These are phyloP conservation scores for Griposia aprilina DNA, from an alignment of 2,888 invertebrate genomes.

Conservation along the genomic window DNA sequence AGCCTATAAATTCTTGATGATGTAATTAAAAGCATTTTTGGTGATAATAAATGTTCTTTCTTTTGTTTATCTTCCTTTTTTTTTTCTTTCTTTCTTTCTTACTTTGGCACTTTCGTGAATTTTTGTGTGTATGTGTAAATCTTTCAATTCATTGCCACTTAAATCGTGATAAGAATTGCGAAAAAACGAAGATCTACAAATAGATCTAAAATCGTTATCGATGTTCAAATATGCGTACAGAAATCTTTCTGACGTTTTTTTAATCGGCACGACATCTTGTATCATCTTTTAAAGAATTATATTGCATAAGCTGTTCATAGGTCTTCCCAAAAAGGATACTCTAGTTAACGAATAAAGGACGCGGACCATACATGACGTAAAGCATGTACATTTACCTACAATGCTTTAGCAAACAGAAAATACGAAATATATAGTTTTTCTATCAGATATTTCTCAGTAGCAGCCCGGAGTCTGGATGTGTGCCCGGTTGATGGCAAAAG, in stretches of 20 bases:
- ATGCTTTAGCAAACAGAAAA: no score
- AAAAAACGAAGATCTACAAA: conserved; percentile 14
- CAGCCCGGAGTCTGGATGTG: no score
- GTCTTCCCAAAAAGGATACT: neutral
- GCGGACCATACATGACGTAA: no score
- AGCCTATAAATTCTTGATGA: neutral
- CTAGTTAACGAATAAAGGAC: neutral
- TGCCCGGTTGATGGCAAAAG: no score
- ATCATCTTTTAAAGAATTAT: neutral
- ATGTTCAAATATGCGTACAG: conserved; percentile 41
- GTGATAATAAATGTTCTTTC: no score
- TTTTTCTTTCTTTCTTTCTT: no score
- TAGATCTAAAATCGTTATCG: conserved; percentile 34
- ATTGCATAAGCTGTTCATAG: conserved; percentile 12
- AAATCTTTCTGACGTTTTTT: conserved; percentile 22
- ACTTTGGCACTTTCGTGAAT: no score
- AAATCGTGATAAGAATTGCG: conserved; percentile 44
- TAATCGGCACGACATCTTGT: conserved; percentile 24
- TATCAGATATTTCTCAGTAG: no score
- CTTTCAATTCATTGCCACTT: conserved; percentile 3
- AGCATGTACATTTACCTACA: no score
- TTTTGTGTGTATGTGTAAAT: no score
- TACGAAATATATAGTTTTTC: no score
- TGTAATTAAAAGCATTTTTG: conserved; percentile 11
- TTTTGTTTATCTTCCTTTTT: no score